Conservation (phyloP, 2,797 vertebrate species). For the Spheniscus humboldti region DNA sequence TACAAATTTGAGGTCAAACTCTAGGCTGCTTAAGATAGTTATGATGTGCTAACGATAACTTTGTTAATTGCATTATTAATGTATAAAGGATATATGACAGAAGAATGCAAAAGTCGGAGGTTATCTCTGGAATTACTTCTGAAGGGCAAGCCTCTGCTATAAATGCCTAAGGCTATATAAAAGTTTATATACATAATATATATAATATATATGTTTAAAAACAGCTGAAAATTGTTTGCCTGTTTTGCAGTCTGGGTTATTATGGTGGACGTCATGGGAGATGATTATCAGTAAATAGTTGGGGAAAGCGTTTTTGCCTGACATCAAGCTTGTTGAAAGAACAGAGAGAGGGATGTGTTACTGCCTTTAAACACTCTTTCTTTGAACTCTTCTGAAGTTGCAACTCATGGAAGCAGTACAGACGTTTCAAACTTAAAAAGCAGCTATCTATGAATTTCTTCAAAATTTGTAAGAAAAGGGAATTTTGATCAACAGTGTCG, state of each 20-base stretch:
- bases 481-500: background rate
- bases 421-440: background rate
- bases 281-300: background rate
- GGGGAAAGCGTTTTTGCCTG: background rate
- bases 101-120: background rate
- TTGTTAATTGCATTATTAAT: background rate
- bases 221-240: background rate
- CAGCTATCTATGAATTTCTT: background rate
- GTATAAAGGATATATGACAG: background rate
- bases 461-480: background rate
- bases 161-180: background rate
- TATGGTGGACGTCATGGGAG: background rate
- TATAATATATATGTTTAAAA: background rate
- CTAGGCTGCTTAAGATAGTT: background rate
- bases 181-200: background rate
- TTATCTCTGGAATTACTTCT: background rate
- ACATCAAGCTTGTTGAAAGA: background rate
- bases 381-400: background rate
- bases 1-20: background rate
- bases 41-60: fast-evolving
- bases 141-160: background rate
- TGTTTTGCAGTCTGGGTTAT: background rate
- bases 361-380: background rate
- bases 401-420: background rate
- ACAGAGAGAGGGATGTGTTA: background rate